phyloP scores from a whole-genome alignment of 2,797 vertebrate genomes.

The Poecilia gillii region DNA sequence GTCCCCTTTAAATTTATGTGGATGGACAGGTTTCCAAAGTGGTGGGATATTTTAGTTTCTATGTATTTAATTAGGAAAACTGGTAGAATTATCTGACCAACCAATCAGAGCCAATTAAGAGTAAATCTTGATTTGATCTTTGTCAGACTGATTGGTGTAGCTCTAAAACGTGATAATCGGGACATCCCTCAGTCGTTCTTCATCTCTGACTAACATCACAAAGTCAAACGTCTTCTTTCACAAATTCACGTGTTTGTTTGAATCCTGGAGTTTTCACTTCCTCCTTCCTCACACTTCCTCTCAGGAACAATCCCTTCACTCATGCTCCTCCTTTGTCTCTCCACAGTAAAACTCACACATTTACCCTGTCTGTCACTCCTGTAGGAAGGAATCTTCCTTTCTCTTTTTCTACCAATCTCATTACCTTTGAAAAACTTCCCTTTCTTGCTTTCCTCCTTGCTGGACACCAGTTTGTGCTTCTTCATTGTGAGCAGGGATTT shows the following conservation, averaged over 20 bases:
- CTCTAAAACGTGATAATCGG: neutral
- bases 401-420: neutral
- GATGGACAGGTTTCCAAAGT: neutral
- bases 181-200: constrained; percentile 44
- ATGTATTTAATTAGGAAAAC: neutral
- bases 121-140: neutral
- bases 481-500: neutral
- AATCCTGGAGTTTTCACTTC: constrained; percentile 9
- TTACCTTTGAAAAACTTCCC: neutral
- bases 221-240: neutral
- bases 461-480: neutral
- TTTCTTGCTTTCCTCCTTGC: neutral
- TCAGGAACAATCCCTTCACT: constrained; percentile 15
- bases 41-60: neutral
- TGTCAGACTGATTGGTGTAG: neutral
- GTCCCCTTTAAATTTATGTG: neutral
- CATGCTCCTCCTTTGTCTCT: neutral
- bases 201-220: constrained; percentile 47
- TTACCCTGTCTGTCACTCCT: neutral
- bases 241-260: constrained; percentile 10
- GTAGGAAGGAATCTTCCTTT: neutral
- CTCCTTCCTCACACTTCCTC: constrained; percentile 11
- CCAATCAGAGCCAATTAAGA: neutral
- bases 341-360: constrained; percentile 4
- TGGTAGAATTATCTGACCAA: neutral